These are phyloP conservation scores for Gonocerus acuteangulatus DNA, from an alignment of 2,888 invertebrate species.

Conservation along the genomic window DNA sequence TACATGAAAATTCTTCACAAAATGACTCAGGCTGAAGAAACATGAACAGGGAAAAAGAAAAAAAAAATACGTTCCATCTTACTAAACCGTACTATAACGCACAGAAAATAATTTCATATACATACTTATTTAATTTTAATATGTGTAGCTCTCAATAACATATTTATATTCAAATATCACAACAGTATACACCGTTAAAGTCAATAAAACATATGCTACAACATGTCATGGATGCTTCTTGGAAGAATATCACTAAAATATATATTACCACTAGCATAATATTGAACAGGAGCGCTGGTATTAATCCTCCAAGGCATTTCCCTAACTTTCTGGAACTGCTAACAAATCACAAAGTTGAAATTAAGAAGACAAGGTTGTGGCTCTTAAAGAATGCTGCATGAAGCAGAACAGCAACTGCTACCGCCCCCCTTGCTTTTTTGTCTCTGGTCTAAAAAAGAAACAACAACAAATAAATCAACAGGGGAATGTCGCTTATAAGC, in stretches of 20 bases:
- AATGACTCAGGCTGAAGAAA: too few species aligned
- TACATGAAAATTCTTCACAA: too few species aligned
- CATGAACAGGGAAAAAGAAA: too few species aligned
- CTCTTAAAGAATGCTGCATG: conserved; percentile 33
- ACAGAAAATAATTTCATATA: conserved; percentile 30
- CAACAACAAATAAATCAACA: conserved; percentile 39
- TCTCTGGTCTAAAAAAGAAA: conserved; percentile 75
- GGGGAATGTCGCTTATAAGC: too few species aligned
- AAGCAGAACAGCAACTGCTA: conserved; percentile 70
- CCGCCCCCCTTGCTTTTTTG: conserved; percentile 92
- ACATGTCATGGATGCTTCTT: conserved; percentile 31
- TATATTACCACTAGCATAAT: conserved; percentile 16
- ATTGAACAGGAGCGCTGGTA: conserved; percentile 20
- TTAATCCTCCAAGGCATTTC: conserved; percentile 13
- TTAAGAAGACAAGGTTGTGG: conserved; percentile 16
- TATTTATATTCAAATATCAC: conserved; percentile 34
- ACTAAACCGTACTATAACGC: conserved; percentile 31
- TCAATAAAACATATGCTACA: conserved; percentile 13
- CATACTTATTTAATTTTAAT: conserved; percentile 5
- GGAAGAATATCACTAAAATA: conserved; percentile 29
- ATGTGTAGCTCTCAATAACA: conserved; percentile 15
- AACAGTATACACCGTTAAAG: conserved; percentile 25
- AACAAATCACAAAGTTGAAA: conserved; percentile 14
- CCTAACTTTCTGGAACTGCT: conserved; percentile 17
- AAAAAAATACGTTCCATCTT: background rate